phyloP scores from a whole-genome alignment of 2,888 invertebrate species.

The Pimpla rufipes region DNA sequence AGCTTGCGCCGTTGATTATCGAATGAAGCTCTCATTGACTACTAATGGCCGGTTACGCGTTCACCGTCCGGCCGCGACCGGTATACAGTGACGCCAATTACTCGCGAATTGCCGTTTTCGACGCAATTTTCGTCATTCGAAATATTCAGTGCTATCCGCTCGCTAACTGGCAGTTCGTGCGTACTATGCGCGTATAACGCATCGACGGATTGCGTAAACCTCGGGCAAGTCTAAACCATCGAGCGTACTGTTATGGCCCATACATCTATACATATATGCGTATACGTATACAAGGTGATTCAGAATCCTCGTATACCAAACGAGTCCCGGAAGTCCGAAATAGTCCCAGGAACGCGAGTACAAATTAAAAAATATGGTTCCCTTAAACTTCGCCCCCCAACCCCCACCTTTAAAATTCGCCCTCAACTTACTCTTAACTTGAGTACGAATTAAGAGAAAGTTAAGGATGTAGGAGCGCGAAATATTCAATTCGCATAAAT shows the following conservation, averaged over 20 bases:
- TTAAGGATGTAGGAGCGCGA: too few relatives aligned
- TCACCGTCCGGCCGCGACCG: not conserved
- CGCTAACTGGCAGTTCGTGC: constrained; percentile 48
- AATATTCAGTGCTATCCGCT: constrained; percentile 32
- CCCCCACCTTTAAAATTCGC: too few relatives aligned
- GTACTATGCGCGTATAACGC: constrained; percentile 29
- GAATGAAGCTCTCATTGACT: constrained; percentile 1
- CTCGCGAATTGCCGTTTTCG: constrained; percentile 41
- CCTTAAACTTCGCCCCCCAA: too few relatives aligned
- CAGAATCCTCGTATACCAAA: too few relatives aligned
- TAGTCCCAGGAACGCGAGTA: too few relatives aligned
- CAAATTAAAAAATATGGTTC: too few relatives aligned
- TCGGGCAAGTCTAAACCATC: constrained; percentile 34
- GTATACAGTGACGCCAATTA: constrained; percentile 15
- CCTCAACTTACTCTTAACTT: too few relatives aligned
- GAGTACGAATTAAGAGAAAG: too few relatives aligned
- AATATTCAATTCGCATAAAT: too few relatives aligned
- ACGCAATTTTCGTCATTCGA: constrained; percentile 29
- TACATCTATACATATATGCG: constrained; percentile 26
- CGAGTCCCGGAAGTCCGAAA: too few relatives aligned
- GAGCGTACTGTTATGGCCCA: constrained; percentile 20
- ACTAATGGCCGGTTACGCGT: constrained; percentile 22
- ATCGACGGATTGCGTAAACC: constrained; percentile 35
- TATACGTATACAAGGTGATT: not conserved
- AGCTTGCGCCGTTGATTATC: constrained; percentile 22